Evolutionary conservation across 1,140 invertebrate genomes (phyloP), one percentile per base, ranked within the genome.

Genomic region (Phenacoccus solenopsis): DNA sequence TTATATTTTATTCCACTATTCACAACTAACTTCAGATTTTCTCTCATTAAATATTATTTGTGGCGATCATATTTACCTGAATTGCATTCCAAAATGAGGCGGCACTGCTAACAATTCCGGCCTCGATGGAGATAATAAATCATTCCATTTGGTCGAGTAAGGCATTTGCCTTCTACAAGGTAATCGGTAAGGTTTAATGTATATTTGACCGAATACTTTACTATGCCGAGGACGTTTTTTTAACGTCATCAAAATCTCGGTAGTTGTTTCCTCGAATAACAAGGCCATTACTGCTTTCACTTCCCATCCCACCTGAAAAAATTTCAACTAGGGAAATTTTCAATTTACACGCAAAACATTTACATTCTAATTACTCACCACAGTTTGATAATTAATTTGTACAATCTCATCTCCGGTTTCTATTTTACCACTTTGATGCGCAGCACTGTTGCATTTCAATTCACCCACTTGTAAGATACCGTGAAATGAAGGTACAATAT

Each of bases 351-450:
- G 27, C 2, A 28, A 35, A 30, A 67, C 9, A 71, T 72, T 73
- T 24, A 32, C 4, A 28, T 25, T 30, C 22, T 20, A 25, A 64
- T 30, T 70, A 78, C 82, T 78, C 76, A 84, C 90, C 20, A 94
- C 90, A n/a, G 90, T 94, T 78, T 94, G 90, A 78, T 93, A 91
- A 80, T 94, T 93, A 12, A 92, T 89, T 82, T 93, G 92, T 22
- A 96, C 89, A 71, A 97, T 90, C 82, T 96, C 93, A 81, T 96
- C 93, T 1, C 93, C 93, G 75, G 90, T 89, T 80, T 93, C 91
- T 76, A 96, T 90, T 81, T 93, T 93, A 1, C 89, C 90, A 77
- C 89, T 91, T 30, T 89, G 85, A 81, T 94, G 88, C 32, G 90
- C 92, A 67, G 88, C 87, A 49, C 88, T 90, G 71, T 89, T 88